These are phyloP conservation scores for Spatulosminthurus flaviceps DNA, from an alignment of 2,888 invertebrate genomes.

Conservation along the genomic window DNA sequence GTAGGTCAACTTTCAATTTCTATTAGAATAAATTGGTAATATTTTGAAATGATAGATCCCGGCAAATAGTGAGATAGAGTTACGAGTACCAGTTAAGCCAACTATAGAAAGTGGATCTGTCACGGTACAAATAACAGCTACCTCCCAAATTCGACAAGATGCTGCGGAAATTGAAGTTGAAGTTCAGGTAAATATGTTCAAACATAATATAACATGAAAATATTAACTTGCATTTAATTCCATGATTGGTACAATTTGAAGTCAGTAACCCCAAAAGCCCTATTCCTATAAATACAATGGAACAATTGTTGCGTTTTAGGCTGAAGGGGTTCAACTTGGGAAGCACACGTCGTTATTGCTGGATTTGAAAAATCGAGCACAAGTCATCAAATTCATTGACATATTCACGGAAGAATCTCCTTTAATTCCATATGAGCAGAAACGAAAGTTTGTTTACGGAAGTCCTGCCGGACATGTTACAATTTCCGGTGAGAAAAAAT, in stretches of 20 bases:
- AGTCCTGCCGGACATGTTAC: slow-evolving; percentile 68
- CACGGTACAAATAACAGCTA: slow-evolving; percentile 67
- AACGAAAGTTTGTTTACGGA: slow-evolving; percentile 70
- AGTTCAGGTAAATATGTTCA: slow-evolving; percentile 64
- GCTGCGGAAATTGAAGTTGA: slow-evolving; percentile 64
- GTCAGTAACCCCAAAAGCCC: neutral
- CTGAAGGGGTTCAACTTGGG: slow-evolving; percentile 70
- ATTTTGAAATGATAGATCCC: slow-evolving; percentile 61
- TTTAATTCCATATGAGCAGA: slow-evolving; percentile 68
- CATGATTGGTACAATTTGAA: neutral
- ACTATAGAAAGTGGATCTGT: slow-evolving; percentile 67
- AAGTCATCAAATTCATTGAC: slow-evolving; percentile 69
- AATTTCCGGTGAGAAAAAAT: slow-evolving; percentile 70
- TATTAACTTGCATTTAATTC: neutral
- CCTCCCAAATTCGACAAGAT: slow-evolving; percentile 68
- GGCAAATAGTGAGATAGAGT: slow-evolving; percentile 65
- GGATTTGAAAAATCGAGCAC: slow-evolving; percentile 69
- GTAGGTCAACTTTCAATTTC: too few species aligned
- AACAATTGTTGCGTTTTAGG: slow-evolving; percentile 64
- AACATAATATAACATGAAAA: neutral
- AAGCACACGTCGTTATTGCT: slow-evolving; percentile 70
- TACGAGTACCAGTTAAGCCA: slow-evolving; percentile 70
- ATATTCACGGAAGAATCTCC: slow-evolving; percentile 70
- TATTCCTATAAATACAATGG: too few species aligned
- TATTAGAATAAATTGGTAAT: too few species aligned